A percentile compares a stretch with the other conserved stretches of the same genome.
Evolutionary conservation across 1,140 invertebrate genomes (phyloP).

Genomic region (Macrobrachium nipponense): DNA sequence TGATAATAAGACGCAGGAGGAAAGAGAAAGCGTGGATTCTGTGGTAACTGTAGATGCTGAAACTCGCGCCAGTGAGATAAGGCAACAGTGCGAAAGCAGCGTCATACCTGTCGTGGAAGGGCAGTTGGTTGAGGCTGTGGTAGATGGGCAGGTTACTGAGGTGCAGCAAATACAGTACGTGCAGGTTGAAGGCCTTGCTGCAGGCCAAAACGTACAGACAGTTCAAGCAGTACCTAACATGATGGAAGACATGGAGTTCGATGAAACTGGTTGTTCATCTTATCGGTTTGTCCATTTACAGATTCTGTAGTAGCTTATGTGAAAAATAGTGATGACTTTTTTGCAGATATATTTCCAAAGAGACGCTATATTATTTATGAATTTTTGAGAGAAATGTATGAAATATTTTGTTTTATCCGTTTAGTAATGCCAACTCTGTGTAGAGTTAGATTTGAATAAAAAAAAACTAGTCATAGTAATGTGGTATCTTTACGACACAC

Average conservation of each 20-base stretch:
- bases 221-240: constrained; percentile 29
- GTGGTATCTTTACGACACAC: no score
- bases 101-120: constrained; percentile 40
- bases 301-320: constrained; percentile 24
- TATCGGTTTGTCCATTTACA: constrained; percentile 55
- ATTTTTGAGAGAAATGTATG: not conserved
- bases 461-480: not conserved
- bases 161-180: constrained; percentile 55
- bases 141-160: constrained; percentile 44
- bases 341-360: no score
- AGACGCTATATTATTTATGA: not conserved
- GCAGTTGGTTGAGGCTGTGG: constrained; percentile 43
- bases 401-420: no score
- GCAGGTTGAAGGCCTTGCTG: constrained; percentile 45
- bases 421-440: not conserved
- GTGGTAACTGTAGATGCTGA: constrained; percentile 44
- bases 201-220: constrained; percentile 14
- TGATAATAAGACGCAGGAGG: not conserved
- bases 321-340: no score
- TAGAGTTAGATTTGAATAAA: not conserved
- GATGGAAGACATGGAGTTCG: constrained; percentile 31
- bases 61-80: not conserved
- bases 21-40: not conserved
- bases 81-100: not conserved
- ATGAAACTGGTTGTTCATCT: constrained; percentile 6